phyloP scores from a whole-genome alignment of 2,113 vertebrate species.

The Chaetorhynchus papuensis region DNA sequence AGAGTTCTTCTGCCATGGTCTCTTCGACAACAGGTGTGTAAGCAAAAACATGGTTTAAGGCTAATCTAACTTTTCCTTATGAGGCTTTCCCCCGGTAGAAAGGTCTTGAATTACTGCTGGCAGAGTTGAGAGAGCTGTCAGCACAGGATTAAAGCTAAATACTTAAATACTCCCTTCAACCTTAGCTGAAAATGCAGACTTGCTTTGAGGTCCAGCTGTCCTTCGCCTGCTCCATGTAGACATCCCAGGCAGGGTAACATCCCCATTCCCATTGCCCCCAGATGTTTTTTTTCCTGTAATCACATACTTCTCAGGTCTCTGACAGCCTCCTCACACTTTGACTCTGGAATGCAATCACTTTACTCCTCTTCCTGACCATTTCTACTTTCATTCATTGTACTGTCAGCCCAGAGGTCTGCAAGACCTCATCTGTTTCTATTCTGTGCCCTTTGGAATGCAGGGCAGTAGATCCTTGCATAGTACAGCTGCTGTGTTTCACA shows the following conservation, averaged over 20 bases:
- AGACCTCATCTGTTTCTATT: neutral
- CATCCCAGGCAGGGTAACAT: neutral
- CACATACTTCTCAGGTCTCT: neutral
- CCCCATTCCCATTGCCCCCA: neutral
- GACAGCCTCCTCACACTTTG: neutral
- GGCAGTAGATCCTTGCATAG: neutral
- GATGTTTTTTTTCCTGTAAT: neutral
- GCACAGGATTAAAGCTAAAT: neutral
- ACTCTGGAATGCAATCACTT: neutral
- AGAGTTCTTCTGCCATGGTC: slow-evolving; percentile 71
- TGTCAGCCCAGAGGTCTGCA: neutral
- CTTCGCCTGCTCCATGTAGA: neutral
- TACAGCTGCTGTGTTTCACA: neutral
- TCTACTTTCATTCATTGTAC: neutral
- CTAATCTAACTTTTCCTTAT: neutral
- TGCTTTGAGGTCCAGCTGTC: neutral
- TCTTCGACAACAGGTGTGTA: slow-evolving; percentile 31
- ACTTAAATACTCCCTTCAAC: neutral
- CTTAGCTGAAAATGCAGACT: neutral
- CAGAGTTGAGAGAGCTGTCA: neutral
- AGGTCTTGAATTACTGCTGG: neutral
- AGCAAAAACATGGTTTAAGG: neutral
- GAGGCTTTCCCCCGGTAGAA: neutral
- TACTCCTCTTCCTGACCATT: neutral
- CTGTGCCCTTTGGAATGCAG: neutral